These are phyloP conservation scores for Vandiemenella viatica DNA, from an alignment of 2,888 invertebrate genomes.

Conservation along the genomic window DNA sequence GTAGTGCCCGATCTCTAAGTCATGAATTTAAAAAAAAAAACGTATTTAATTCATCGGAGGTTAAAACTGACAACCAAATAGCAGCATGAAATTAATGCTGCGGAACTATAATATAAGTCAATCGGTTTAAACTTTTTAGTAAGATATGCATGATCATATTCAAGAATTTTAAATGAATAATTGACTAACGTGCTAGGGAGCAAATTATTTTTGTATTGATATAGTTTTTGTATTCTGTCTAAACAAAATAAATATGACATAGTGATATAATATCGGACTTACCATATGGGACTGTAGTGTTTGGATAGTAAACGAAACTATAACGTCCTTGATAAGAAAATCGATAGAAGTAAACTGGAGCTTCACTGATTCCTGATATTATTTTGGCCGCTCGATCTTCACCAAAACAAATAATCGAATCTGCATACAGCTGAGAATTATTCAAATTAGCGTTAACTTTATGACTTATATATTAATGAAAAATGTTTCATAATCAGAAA, in stretches of 20 bases:
- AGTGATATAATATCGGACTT: not conserved
- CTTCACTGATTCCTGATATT: conserved; percentile 36
- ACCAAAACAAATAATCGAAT: conserved; percentile 41
- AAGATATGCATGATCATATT: no score
- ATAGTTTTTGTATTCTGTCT: not conserved
- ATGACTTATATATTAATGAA: no score
- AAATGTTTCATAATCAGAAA: no score
- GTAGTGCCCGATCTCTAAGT: no score
- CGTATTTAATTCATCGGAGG: no score
- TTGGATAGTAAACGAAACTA: conserved; percentile 39
- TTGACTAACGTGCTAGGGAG: not conserved
- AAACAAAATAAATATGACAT: not conserved
- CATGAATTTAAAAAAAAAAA: no score
- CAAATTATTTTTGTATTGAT: not conserved
- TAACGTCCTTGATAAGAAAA: conserved; percentile 45
- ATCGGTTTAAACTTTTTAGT: no score
- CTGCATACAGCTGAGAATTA: conserved; percentile 40
- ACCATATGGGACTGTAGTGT: conserved; percentile 36
- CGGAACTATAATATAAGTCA: no score
- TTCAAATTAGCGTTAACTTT: no score
- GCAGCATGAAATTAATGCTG: no score
- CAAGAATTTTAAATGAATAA: not conserved
- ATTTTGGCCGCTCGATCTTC: conserved; percentile 44
- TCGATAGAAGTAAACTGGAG: conserved; percentile 44
- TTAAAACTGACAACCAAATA: no score